Evolutionary conservation across 1,140 invertebrate genomes (phyloP), one percentile per base, ranked within the genome.

Genomic region (Ips nitidus): DNA sequence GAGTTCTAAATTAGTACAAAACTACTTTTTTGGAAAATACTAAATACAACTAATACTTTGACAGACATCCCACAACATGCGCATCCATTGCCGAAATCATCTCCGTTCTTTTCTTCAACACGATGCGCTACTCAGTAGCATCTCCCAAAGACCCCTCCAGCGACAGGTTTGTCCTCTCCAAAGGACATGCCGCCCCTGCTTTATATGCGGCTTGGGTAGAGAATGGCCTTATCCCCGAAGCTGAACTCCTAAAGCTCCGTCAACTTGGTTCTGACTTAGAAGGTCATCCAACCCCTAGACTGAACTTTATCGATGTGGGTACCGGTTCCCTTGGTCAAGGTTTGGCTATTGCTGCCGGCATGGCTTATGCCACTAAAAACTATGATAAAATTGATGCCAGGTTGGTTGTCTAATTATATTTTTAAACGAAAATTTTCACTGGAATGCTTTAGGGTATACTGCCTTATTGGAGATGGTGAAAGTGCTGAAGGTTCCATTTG

Each of bases 121-220:
- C 93, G 8, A 98, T 99, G 96, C 87, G 89, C 41, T 98, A 98
- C 87, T 95, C 94, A 78, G 77, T 95, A 5, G 86, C 88, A 4
- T 87, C 88, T 40, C 98, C 98, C 0, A 88, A 88, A 71, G 91
- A 96, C 83, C 82, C 93, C 38, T 91, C 89, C 63, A 96, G 91
- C 76, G 98, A 99, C 84, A 87, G 98, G 76, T 97, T 99, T 79
- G 87, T 99, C 71, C 85, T 99, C 38, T 99, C 97, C 56, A 99
- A 99, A 87, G 97, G 98, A 63, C 98, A 99, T 84, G 96, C 98
- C 45, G 97, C 96, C 47, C 98, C 98, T 2, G 98, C 99, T 81
- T 84, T 99, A 38, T 99, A 99, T 82, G 97, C 97, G 73, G 98
- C 96, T 7, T 99, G 96, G 96, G 95, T 96, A 38, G 97, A 99